Base-by-base conservation (phyloP, 35 echinoderm and acorn worm species). In the Stichopus chloronotus region DNA sequence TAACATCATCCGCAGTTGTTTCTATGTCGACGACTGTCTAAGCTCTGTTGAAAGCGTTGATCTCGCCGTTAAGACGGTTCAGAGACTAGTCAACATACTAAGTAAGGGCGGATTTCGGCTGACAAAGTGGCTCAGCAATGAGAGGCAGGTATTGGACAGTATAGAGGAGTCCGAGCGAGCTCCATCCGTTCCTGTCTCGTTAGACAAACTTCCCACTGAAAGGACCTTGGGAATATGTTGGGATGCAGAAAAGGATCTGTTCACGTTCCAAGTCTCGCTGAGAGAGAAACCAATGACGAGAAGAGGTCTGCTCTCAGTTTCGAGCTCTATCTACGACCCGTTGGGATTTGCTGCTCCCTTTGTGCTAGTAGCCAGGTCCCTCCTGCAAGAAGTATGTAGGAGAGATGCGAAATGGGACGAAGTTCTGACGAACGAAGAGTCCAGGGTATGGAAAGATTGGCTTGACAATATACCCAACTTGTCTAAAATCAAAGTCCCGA, bases 1-100 rank as follows among this genome's bases (percentile, higher is more conserved):
- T 20, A 72, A 95, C 17, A 89, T 81, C 87, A 90, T 95, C 30
- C 91, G 58, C 10, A 78, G 53, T 58, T 52, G 86, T 10, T 95
- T 95, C 59, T 95, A 95, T 65, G 94, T 95, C 9, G 94, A 95
- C 52, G 94, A 95, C 61, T 95, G 90, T 88, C 52, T 95, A 5
- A 25, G 81, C 8, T 95, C 90, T 4, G 81, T 92, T 12, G 52
- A 68, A 59, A 93, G 58, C 57, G 83, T 58, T 25, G 77, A 88
- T 4, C 10, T 86, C 22, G 94, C 90, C 13, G 71, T 65, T 8
- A 78, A 8, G 7, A 19, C 92, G 20, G 81, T 87, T 19, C n/a
- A 57, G 55, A 87, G 79, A 56, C 80, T 94, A 4, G 59, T 55
- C 59, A 74, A 20, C 25, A 71, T 92, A 16, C 68, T 92, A 20